Percentiles rank a stretch among this genome's conserved stretches.
Evolutionary conservation across 2,113 vertebrate genomes (phyloP).

Genomic region (Psammodynastes pulverulentus): DNA sequence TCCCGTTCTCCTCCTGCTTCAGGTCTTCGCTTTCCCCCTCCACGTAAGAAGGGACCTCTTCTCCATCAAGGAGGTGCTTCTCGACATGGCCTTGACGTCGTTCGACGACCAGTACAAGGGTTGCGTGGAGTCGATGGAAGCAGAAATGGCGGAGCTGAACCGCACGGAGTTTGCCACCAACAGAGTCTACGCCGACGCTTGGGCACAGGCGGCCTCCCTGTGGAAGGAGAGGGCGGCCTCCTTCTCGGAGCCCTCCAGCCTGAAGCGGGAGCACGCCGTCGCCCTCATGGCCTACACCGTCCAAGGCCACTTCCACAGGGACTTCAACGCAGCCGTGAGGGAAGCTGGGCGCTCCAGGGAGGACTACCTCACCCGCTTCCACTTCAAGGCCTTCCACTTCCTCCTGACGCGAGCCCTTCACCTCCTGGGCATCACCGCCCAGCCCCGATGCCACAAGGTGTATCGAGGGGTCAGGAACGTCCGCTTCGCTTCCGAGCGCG

Average conservation of each 20-base stretch:
- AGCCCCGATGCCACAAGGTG: conserved; percentile 40
- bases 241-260: fast-evolving
- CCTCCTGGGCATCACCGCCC: neutral
- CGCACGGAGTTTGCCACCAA: conserved; percentile 55
- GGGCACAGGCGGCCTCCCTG: conserved; percentile 32
- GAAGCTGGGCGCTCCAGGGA: conserved; percentile 45
- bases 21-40: conserved; percentile 25
- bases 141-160: conserved; percentile 56
- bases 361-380: conserved; percentile 51
- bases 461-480: conserved; percentile 45
- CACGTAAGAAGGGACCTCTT: neutral
- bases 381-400: conserved; percentile 62
- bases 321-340: conserved; percentile 52
- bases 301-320: conserved; percentile 1
- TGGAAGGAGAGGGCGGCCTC: conserved; percentile 43
- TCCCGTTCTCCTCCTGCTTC: neutral
- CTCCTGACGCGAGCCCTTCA: conserved; percentile 61
- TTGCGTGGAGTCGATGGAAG: conserved; percentile 53
- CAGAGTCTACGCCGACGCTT: conserved; percentile 36
- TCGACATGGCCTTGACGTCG: conserved; percentile 58
- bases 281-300: conserved; percentile 64
- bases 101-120: conserved; percentile 70
- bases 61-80: neutral
- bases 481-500: conserved; percentile 8
- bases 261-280: conserved; percentile 35